Evolutionary conservation across 2,888 invertebrate genomes (phyloP).

Genomic region (Balanococcus diminutus): DNA sequence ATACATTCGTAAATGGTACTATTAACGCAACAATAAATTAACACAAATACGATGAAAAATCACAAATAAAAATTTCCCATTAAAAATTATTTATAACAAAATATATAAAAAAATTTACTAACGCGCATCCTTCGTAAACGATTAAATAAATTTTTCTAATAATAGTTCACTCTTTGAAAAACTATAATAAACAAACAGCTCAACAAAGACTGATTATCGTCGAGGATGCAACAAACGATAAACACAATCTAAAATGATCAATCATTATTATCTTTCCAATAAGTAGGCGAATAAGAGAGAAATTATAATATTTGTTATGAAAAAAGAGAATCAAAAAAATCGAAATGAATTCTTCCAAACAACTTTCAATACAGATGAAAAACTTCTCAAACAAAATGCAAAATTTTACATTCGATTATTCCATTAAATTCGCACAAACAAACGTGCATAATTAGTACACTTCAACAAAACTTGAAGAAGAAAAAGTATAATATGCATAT

Average conservation of each 20-base stretch:
- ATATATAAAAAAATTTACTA: background rate
- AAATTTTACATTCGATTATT: background rate
- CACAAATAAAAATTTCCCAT: background rate
- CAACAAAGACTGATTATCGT: background rate
- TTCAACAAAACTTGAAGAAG: background rate
- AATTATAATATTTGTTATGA: background rate
- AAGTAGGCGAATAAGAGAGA: background rate
- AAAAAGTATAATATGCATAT: background rate
- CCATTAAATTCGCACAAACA: background rate
- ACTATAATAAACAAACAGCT: background rate
- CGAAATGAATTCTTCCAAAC: background rate
- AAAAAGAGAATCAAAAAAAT: background rate
- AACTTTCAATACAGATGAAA: background rate
- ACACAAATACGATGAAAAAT: background rate
- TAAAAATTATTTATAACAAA: background rate
- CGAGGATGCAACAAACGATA: background rate
- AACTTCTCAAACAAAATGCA: background rate
- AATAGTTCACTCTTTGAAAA: background rate
- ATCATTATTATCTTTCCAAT: background rate
- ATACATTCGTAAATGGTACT: background rate
- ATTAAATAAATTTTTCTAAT: too few species aligned
- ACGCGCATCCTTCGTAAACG: background rate
- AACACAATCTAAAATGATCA: background rate
- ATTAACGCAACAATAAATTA: background rate
- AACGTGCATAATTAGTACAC: background rate